Base-by-base conservation (phyloP, 2,888 invertebrate species). In the Nomada hirtipes region DNA sequence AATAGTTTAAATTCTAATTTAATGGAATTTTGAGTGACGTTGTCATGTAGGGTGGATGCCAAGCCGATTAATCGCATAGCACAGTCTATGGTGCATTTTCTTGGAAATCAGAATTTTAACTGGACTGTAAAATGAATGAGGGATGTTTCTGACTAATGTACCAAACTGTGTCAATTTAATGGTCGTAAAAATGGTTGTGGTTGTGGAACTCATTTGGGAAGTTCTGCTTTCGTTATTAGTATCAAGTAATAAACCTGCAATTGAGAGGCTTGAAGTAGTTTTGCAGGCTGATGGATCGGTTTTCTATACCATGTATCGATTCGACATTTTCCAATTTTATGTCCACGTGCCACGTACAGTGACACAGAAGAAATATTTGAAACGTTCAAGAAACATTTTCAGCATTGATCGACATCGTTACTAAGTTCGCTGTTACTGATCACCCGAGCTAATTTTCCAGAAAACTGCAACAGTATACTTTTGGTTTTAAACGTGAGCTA, bases 301-400 rank as follows among this genome's bases (percentile, higher is more conserved):
- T 69, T 59, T 18, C 69, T 44, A 65, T 50, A 65, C 50, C 11
- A 29, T 50, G 57, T 69, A 69, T 59, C 57, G 69, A 69, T 44
- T 59, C 57, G 2, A 2, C 69, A 69, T 59, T 44, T 36, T 55
- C 55, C 15, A 11, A 42, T 26, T 69, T 2, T 44, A n/a, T n/a
- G 44, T 59, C 44, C 15, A 9, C 42, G 42, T 29, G 59, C 20
- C 59, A 57, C 4, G 26, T n/a, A 47, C 69, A 47, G 26, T 47
- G 44, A 23, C 42, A 11, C 7, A 23, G 36, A 47, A 47, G 69
- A 69, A 69, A 59, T 59, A 69, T 59, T 59, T n/a, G 23, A 57
- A 59, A 26, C 59, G 44, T 29, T 44, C 44, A 59, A 69, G 57
- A n/a, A 57, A 69, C 44, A 47, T 55, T 69, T 57, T 69, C 44